Base-by-base conservation (phyloP, 2,797 vertebrate species). In the Ctenochaetus hawaiiensis region DNA sequence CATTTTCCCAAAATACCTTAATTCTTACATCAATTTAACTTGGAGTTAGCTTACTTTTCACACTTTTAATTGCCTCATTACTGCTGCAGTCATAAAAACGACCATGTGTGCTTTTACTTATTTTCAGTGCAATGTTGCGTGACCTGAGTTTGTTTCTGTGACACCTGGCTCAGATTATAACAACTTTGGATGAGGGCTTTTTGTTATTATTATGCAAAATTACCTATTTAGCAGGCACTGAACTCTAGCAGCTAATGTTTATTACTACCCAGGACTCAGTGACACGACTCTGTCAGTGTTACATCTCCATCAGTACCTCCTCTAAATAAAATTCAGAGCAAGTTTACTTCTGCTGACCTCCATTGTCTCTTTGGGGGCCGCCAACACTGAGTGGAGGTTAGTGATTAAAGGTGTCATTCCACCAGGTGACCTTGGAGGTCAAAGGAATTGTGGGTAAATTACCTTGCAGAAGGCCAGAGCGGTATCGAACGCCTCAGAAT, bases 391-490 rank as follows among this genome's bases (percentile, higher is more conserved):
- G 72, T 43, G 63, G 71, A 88, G 86, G 87, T 79, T 63, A 84
- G 79, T 91, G 88, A 92, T 93, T 94, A 94, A 91, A 91, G 78
- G 81, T 83, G 83, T 86, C 77, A 80, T 87, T 90, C 79, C 84
- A 73, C 71, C 84, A 6, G 56, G 52, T 89, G 84, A 90, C 88
- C 86, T 77, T 47, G 56, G 75, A 54, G 89, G 91, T 91, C 91
- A 92, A 77, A 86, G 64, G 81, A 89, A 90, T 83, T 77, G 66
- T 74, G 81, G 86, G 74, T 83, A 90, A 92, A 94, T 92, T 83
- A 88, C 89, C 83, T 85, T 2, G 75, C 79, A 77, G 79, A 70
- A 77, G 85, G 89, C 74, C 73, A 34, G 62, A 57, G 70, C 70
- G 44, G 23, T 84, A 91, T 92, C 13, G 84, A 93, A 84, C 54